Base-by-base conservation (phyloP, 2,797 vertebrate species). In the Labeo calbasu region DNA sequence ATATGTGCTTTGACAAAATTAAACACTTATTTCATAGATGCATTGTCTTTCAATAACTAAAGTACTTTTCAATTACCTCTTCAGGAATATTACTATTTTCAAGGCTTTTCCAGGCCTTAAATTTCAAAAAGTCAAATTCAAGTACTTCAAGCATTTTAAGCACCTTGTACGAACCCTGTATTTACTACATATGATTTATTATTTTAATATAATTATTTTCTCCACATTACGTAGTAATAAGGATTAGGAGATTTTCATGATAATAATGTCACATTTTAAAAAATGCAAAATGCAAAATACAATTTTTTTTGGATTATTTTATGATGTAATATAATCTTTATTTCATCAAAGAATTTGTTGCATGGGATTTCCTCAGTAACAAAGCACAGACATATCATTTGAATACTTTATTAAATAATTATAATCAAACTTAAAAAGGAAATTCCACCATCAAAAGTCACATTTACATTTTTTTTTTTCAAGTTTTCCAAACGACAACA, bases 371-470 rank as follows among this genome's bases (percentile, higher is more conserved):
- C 46, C 14, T 14, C 36, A 32, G 40, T 17, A 73, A 46, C 48
- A 57, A 63, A 19, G 68, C 43, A 19, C 6, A 36, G 4, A 46
- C 28, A 32, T 75, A 51, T 90, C 81, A 89, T 87, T 85, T 91
- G 83, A 89, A 91, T 85, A 91, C 89, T 94, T 95, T 95, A 95
- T 95, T 95, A 93, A 93, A 95, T 94, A 91, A 91, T 89, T 85
- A 89, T 90, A 87, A 91, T 92, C 89, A 89, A 86, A 94, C 94
- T 93, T 92, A 94, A 94, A 94, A 92, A 59, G 25, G 2, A 63
- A 89, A 89, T 51, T 76, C 86, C 87, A 80, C 89, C 77, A 77
- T 86, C 86, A 82, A 90, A 88, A 77, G 61, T 83, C 50, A 89
- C 86, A 91, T 84, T 68, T 90, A 36, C 88, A 72, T 89, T 89